Base-by-base conservation (phyloP, 2,888 invertebrate genomes). In the Neria commutata region DNA sequence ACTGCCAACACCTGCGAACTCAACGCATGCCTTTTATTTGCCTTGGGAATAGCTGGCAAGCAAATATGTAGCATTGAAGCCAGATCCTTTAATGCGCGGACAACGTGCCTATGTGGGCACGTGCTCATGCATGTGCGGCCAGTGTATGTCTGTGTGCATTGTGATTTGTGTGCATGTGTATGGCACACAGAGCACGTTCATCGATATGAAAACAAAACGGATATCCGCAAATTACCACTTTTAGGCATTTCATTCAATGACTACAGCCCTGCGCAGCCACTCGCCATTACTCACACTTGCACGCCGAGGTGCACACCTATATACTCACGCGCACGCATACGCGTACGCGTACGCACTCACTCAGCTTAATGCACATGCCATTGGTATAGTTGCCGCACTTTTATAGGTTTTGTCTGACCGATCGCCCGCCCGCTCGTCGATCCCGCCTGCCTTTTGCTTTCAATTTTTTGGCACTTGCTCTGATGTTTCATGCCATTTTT, bases 201-300 rank as follows among this genome's bases (percentile, higher is more conserved):
- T 53, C 64, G 61, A 60, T 61, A 61, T 61, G 60, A 61, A 64
- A 64, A 58, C 53, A 61, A 63, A 62, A 54, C 64, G 64, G 63
- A 67, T 64, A 64, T 65, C 63, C 66, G 62, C 66, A 65, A 66
- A 68, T 65, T 64, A 65, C 61, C 62, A 62, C 65, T 57, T 59
- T 61, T 63, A 61, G 65, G 60, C 64, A 58, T 67, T 65, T 65
- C 60, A 59, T 60, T 64, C 61, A 58, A 51, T 54, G 50, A 58
- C 51, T 56, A 48, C 37, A 8, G 5, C 17, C 17, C 14, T 17
- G 6, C 6, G 17, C 21, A 19, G 19, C 17, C 17, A 29, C n/a
- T 37, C 3, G 10, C n/a, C n/a, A n/a, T n/a, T n/a, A n/a, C n/a
- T n/a, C n/a, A n/a, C n/a, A n/a, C n/a, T n/a, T n/a, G n/a, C n/a